Percentiles rank a stretch among this genome's conserved stretches.
phyloP scores from a whole-genome alignment of 2,113 vertebrate species.

The Malurus alboscapulatus region DNA sequence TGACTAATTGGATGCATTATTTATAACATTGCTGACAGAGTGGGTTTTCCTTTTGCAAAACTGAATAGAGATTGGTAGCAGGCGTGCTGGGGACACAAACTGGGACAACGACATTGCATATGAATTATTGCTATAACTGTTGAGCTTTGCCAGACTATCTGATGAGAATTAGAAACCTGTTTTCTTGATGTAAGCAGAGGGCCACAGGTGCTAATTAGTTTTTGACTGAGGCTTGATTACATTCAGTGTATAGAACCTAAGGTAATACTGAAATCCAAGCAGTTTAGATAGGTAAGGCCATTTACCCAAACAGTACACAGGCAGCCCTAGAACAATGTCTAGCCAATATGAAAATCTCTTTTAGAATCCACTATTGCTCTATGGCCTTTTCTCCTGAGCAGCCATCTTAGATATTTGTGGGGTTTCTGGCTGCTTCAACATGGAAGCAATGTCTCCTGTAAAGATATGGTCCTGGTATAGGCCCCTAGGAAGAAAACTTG shows the following conservation, averaged over 20 bases:
- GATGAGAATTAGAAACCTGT: background rate
- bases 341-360: background rate
- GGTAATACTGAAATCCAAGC: background rate
- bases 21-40: background rate
- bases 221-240: conserved; percentile 4
- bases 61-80: background rate
- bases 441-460: background rate
- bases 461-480: background rate
- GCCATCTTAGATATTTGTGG: background rate
- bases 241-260: background rate
- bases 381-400: background rate
- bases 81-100: background rate
- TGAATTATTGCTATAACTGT: background rate
- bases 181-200: background rate
- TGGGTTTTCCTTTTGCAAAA: background rate
- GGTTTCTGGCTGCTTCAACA: background rate
- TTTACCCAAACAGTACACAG: background rate
- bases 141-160: background rate
- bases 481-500: background rate
- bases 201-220: background rate
- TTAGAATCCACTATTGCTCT: background rate
- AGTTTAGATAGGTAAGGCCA: background rate
- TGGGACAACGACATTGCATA: background rate
- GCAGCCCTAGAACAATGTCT: background rate
- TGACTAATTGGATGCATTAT: conserved; percentile 48